Percentiles rank a stretch among this genome's conserved stretches.
Conservation (phyloP, 2,113 vertebrate genomes). For the Isurus oxyrinchus region DNA sequence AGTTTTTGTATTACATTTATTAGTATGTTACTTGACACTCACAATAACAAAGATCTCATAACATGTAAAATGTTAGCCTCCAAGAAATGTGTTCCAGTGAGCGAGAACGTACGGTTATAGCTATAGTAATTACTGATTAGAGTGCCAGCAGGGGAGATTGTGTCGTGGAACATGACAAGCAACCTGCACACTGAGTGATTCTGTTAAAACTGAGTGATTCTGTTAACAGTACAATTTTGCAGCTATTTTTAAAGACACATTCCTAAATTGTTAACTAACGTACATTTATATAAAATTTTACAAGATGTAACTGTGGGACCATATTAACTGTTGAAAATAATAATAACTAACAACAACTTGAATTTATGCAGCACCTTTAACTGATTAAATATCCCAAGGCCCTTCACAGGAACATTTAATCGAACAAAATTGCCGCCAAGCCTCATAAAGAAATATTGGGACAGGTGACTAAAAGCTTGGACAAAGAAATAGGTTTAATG, state of each 20-base stretch:
- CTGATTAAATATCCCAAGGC: not conserved
- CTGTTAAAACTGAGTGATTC: not conserved
- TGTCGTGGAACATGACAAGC: slow-evolving; percentile 3
- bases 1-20: not conserved
- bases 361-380: not conserved
- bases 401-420: not conserved
- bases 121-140: slow-evolving; percentile 27
- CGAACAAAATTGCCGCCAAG: not conserved
- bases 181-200: not conserved
- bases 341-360: not conserved
- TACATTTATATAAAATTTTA: not conserved
- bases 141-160: not conserved
- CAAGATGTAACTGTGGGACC: not conserved
- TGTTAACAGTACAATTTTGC: not conserved
- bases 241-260: not conserved
- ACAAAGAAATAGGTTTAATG: not conserved
- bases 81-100: not conserved
- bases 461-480: not conserved
- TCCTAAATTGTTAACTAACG: not conserved
- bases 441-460: not conserved
- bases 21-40: not conserved
- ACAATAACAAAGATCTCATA: not conserved
- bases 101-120: not conserved
- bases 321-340: not conserved
- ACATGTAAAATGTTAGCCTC: not conserved